phyloP scores from a whole-genome alignment of 2,888 invertebrate genomes.

The Ypsolopha scabrella region DNA sequence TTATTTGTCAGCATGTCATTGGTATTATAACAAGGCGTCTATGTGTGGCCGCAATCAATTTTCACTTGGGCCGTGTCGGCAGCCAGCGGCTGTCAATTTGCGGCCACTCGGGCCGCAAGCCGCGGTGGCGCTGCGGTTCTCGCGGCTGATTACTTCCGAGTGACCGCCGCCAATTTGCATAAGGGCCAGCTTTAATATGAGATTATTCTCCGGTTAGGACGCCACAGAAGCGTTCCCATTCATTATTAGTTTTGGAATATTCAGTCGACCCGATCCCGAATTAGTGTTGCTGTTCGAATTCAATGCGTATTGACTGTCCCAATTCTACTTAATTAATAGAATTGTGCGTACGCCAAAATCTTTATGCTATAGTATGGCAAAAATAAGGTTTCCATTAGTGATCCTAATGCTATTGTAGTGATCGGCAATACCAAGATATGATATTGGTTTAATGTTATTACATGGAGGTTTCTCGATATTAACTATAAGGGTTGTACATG shows the following conservation, averaged over 20 bases:
- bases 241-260: constrained; percentile 63
- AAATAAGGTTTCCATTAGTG: not conserved
- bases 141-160: constrained; percentile 58
- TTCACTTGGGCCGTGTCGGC: constrained; percentile 16
- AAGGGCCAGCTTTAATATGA: constrained; percentile 61
- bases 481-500: not conserved
- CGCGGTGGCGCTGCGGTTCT: constrained; percentile 13
- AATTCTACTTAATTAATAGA: not conserved
- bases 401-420: not conserved
- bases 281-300: constrained; percentile 36
- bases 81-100: constrained; percentile 48
- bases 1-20: constrained; percentile 22
- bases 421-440: not conserved
- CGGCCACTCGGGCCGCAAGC: constrained; percentile 19
- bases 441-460: not conserved
- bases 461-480: not conserved
- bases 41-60: constrained; percentile 53
- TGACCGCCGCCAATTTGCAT: constrained; percentile 65
- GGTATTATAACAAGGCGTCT: constrained; percentile 42
- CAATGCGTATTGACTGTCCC: constrained; percentile 22
- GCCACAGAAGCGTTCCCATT: constrained; percentile 37
- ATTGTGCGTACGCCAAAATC: not conserved
- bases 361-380: not conserved
- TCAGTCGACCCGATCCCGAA: constrained; percentile 40
- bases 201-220: constrained; percentile 60